Percentiles rank a stretch among this genome's conserved stretches.
Conservation (phyloP, 1,140 invertebrate genomes). For the Conus betulinus region DNA sequence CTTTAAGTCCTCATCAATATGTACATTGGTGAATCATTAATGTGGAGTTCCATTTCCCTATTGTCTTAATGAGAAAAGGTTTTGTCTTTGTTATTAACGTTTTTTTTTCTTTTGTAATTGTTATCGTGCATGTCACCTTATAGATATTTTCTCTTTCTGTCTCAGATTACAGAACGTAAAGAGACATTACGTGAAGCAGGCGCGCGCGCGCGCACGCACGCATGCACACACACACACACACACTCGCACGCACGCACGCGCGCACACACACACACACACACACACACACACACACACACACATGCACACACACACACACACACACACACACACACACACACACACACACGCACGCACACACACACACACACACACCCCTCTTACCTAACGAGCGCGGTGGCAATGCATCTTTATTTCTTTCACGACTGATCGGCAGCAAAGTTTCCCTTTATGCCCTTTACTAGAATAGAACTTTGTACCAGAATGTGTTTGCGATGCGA, state of each 20-base stretch:
- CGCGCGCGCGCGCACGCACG: neutral
- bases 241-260: neutral
- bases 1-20: too few species aligned
- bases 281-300: slow-evolving; percentile 12
- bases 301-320: neutral
- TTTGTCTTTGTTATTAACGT: neutral
- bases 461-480: neutral
- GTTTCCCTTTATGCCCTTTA: neutral
- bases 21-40: too few species aligned
- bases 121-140: neutral
- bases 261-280: neutral
- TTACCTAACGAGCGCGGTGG: neutral
- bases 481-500: too few species aligned
- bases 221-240: neutral
- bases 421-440: too few species aligned
- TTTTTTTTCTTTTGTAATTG: neutral
- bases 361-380: too few species aligned
- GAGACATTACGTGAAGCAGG: neutral
- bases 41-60: too few species aligned
- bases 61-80: too few species aligned
- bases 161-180: neutral
- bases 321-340: neutral
- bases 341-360: slow-evolving; percentile 8
- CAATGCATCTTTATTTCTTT: neutral
- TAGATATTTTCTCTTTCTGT: too few species aligned